These are phyloP conservation scores for Lasioglossum oenotherae DNA, from an alignment of 2,888 invertebrate species.

Conservation along the genomic window DNA sequence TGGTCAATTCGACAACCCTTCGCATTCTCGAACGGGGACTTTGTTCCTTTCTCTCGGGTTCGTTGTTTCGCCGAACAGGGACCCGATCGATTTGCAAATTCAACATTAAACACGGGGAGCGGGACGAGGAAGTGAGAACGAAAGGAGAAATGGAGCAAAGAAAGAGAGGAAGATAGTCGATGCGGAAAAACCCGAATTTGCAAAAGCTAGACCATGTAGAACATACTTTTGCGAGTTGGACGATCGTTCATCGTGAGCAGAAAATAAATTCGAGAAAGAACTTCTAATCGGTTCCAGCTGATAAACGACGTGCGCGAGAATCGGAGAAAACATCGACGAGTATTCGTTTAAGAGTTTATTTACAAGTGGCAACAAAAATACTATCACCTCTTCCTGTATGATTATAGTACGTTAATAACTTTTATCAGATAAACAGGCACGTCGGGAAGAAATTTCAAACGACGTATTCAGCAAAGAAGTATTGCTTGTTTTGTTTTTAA, in stretches of 20 bases:
- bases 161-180: background rate
- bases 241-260: too few relatives aligned
- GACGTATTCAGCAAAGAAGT: constrained; percentile 54
- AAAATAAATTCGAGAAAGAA: background rate
- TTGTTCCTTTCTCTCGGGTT: constrained; percentile 8
- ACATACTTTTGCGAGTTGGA: background rate
- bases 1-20: constrained; percentile 24
- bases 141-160: background rate
- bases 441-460: constrained; percentile 60
- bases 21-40: background rate
- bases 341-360: constrained; percentile 64
- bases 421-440: constrained; percentile 62
- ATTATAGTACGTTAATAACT: constrained; percentile 65
- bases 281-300: background rate
- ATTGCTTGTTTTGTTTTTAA: constrained; percentile 50
- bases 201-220: background rate
- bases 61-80: background rate
- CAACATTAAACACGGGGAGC: background rate
- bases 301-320: background rate
- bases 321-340: background rate
- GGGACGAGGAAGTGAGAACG: background rate
- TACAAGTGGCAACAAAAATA: constrained; percentile 68
- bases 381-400: constrained; percentile 65
- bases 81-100: background rate
- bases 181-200: background rate